Evolutionary conservation across 2,888 invertebrate species (phyloP).

Genomic region (Platycnemis pennipes): DNA sequence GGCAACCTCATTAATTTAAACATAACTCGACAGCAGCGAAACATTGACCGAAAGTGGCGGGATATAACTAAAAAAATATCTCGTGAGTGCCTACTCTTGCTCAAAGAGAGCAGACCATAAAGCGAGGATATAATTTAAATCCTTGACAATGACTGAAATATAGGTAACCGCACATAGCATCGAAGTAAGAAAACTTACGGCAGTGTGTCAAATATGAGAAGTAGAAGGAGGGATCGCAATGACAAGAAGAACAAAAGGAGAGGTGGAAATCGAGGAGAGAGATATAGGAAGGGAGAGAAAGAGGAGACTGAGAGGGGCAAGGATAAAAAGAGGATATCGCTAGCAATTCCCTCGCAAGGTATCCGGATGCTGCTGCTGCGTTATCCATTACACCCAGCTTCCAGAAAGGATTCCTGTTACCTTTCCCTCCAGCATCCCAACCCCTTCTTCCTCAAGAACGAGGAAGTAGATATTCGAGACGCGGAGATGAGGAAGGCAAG

Average conservation of each 20-base stretch:
- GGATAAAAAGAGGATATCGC: background rate
- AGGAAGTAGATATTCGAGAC: background rate
- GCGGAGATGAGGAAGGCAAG: background rate
- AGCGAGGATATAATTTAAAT: no score
- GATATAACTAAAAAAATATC: no score
- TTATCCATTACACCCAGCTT: background rate
- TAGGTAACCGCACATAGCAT: no score
- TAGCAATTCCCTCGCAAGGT: background rate
- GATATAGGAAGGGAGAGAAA: background rate
- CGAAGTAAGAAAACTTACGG: background rate
- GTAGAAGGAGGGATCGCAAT: background rate
- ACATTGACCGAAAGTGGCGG: no score
- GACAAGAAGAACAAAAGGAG: background rate
- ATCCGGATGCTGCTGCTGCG: background rate
- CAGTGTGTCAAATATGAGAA: background rate
- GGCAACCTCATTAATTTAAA: no score
- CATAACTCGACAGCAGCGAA: no score
- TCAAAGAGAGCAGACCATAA: no score
- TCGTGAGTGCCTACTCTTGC: no score
- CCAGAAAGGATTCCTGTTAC: background rate
- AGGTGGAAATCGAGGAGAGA: background rate
- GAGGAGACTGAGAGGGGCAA: background rate
- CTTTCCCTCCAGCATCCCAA: background rate
- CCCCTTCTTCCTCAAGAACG: background rate
- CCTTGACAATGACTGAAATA: no score